phyloP scores from a whole-genome alignment of 2,797 vertebrate species.

The Parauchenoglanis ngamensis region DNA sequence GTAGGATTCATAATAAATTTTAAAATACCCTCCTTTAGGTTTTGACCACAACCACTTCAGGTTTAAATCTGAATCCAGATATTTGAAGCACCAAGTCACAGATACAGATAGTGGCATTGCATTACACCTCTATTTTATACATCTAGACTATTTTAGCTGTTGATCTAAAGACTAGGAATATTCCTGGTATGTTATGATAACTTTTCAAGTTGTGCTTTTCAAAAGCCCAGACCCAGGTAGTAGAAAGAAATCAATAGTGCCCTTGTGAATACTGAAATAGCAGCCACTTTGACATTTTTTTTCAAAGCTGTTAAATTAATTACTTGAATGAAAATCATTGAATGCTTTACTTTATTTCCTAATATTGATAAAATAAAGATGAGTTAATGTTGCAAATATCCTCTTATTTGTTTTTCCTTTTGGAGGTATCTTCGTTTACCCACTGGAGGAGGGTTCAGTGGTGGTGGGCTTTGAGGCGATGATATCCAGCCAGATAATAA shows the following conservation, averaged over 20 bases:
- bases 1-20: background rate
- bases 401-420: background rate
- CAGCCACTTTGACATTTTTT: background rate
- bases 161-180: background rate
- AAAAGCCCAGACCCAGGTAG: background rate
- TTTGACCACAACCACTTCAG: background rate
- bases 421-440: conserved; percentile 92
- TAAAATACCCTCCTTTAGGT: background rate
- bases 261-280: background rate
- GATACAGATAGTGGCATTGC: background rate
- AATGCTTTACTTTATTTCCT: conserved; percentile 4
- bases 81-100: background rate
- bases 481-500: conserved; percentile 82
- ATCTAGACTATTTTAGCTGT: background rate
- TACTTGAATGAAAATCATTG: background rate
- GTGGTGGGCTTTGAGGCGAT: conserved; percentile 93
- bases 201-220: background rate
- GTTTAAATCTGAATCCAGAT: background rate
- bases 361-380: background rate
- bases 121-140: background rate
- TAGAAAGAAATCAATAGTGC: conserved; percentile 1
- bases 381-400: background rate
- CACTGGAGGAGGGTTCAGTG: conserved; percentile 85
- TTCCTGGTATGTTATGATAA: background rate
- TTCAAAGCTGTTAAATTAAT: background rate